Evolutionary conservation across 1,140 invertebrate genomes (phyloP), one percentile per base, ranked within the genome.

Genomic region (Tachypleus tridentatus): DNA sequence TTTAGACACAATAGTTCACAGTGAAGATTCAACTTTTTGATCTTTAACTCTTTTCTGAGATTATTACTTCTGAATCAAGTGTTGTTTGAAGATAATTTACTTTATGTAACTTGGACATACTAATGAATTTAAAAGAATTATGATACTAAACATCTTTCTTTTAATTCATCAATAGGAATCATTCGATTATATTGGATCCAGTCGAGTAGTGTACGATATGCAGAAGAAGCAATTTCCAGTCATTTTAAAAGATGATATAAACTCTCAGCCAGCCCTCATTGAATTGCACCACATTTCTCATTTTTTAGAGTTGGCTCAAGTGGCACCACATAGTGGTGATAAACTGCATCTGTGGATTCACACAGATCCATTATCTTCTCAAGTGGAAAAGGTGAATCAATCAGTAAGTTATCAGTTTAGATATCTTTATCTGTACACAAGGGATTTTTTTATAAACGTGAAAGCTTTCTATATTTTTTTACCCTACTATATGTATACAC

Each of bases 161-260:
- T n/a, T 60, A 29, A 9, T 61, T 11, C 51, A 60, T 67, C 64
- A 59, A 47, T 68, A 79, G 77, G 94, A 98, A 80, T 80, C 90
- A 3, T 93, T 90, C 76, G 93, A 97, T 76, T 97, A 96, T 72
- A 96, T 97, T 71, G 94, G 93, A 5, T 97, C 93, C 0, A 89
- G 90, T 75, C 80, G 90, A 58, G 79, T 95, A 65, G 85, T 93
- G 0, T 95, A 88, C 74, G 93, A 97, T 73, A 84, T 97, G 77
- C 77, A 83, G 49, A 74, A 82, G 2, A 81, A 81, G 0, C 73
- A 76, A 6, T 96, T 95, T 77, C 87, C 87, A 0, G 66, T 76
- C 4, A 71, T 71, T 29, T 75, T 77, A 52, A 70, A 76, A 60
- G 67, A 69, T 9, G 68, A 69, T 50, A 68, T 64, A 4, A 73